Conservation (phyloP, 2,888 invertebrate genomes). For the Copidosoma aretas region DNA sequence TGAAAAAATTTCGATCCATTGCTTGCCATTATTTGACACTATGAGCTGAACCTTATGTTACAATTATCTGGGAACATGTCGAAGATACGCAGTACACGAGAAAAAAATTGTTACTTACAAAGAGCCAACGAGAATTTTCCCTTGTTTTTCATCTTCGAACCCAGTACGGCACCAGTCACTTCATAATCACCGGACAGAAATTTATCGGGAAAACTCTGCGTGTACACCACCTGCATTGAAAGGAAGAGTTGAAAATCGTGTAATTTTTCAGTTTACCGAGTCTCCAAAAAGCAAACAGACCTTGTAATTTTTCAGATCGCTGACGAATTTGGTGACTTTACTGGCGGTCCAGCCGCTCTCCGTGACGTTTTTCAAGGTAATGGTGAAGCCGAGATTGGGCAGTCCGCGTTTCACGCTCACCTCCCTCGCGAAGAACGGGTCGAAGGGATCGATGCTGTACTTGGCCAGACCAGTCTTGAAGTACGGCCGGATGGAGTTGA, state of each 20-base stretch:
- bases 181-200: slow-evolving; percentile 74
- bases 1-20: no score
- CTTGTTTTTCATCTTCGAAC: slow-evolving; percentile 68
- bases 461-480: slow-evolving; percentile 78
- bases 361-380: slow-evolving; percentile 75
- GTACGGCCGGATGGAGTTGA: slow-evolving; percentile 75
- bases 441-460: slow-evolving; percentile 76
- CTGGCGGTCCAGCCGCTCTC: slow-evolving; percentile 81
- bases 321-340: slow-evolving; percentile 77
- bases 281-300: slow-evolving; percentile 42
- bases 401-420: slow-evolving; percentile 71
- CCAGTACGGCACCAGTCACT: slow-evolving; percentile 70
- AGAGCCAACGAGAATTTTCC: slow-evolving; percentile 80
- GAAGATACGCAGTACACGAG: no score
- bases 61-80: no score
- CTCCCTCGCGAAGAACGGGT: slow-evolving; percentile 77
- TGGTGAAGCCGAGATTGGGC: slow-evolving; percentile 71
- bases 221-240: slow-evolving; percentile 68
- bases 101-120: slow-evolving; percentile 62
- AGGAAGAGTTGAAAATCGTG: neutral
- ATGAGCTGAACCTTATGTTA: no score
- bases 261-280: no score
- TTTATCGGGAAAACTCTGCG: slow-evolving; percentile 85
- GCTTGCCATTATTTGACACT: no score
- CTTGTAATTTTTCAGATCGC: slow-evolving; percentile 57